phyloP scores from a whole-genome alignment of 2,888 invertebrate genomes.

The Calliphora vomitoria region DNA sequence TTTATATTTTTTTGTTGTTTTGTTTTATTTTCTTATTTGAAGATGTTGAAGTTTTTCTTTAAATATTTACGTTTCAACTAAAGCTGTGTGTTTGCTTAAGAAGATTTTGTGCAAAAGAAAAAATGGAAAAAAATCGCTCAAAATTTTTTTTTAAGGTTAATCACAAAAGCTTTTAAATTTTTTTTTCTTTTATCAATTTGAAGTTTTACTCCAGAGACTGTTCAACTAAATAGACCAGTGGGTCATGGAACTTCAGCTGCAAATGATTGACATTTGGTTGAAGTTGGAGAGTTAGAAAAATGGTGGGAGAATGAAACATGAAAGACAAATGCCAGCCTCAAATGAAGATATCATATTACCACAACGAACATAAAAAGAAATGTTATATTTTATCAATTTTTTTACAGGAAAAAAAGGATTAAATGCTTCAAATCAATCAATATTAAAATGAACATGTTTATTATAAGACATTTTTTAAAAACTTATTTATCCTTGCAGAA shows the following conservation, averaged over 20 bases:
- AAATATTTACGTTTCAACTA: slow-evolving; percentile 40
- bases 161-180: slow-evolving; percentile 63
- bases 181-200: slow-evolving; percentile 36
- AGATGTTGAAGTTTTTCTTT: slow-evolving; percentile 32
- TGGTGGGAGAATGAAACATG: background rate
- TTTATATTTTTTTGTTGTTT: background rate
- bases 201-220: slow-evolving; percentile 71
- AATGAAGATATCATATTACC: slow-evolving; percentile 49
- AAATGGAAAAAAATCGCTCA: slow-evolving; percentile 1
- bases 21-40: background rate
- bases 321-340: background rate
- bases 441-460: no score
- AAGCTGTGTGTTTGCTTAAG: slow-evolving; percentile 34
- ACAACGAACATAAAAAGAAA: background rate
- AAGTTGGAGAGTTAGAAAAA: no score
- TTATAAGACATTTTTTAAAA: no score
- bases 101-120: background rate
- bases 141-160: slow-evolving; percentile 50
- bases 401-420: slow-evolving; percentile 1
- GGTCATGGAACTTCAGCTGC: slow-evolving; percentile 59
- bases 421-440: slow-evolving; percentile 19
- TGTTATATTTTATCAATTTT: background rate
- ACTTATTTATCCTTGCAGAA: no score
- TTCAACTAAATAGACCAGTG: slow-evolving; percentile 74
- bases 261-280: slow-evolving; percentile 53